Evolutionary conservation across 37 sponge, comb jelly and placozoan genomes (phyloP), one percentile per base, ranked within the genome.

Genomic region (Axinella damicornis): DNA sequence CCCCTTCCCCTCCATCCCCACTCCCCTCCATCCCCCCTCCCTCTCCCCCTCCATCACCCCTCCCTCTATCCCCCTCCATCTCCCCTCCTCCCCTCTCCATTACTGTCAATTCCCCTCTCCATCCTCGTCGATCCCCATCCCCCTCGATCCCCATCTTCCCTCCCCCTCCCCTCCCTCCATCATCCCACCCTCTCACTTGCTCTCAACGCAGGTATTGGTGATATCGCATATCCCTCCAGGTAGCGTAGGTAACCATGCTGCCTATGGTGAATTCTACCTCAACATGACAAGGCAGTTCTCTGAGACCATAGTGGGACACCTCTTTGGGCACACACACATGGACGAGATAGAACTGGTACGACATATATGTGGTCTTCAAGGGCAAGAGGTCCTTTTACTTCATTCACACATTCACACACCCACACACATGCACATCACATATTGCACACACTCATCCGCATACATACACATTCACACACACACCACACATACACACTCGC

Each of bases 151-250:
- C 84, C 54, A 74, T 70, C 84, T 54, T 74, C 54, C 84, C 54
- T 74, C 59, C 85, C 34, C 85, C 68, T 65, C 52, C 73, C 68
- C 79, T 66, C 87, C 55, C 87, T 66, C 80, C 88, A 71, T 80
- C 68, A 79, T 77, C 87, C 68, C 87, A 57, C 87, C 56, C 87
- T 77, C 88, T 71, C 88, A 71, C 81, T 86, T 73, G 71, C 85
- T 75, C 85, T 85, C 85, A 46, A 46, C 28, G 33, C 33, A 93
- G 86, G 95, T 94, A n/a, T 68, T 94, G 18, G 4, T 94, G 25
- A 73, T 91, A 15, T 85, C 83, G 28, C 95, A 94, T 71, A 72
- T 94, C 30, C 91, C 95, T 16, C 95, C 95, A 19, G 92, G 92
- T 33, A 81, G 85, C 38, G 56, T 59, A 0, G 74, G 34, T 57